Percentiles rank a stretch among this genome's conserved stretches.
Evolutionary conservation across 2,797 vertebrate species (phyloP).

Genomic region (Hapalemur alaotrensis): DNA sequence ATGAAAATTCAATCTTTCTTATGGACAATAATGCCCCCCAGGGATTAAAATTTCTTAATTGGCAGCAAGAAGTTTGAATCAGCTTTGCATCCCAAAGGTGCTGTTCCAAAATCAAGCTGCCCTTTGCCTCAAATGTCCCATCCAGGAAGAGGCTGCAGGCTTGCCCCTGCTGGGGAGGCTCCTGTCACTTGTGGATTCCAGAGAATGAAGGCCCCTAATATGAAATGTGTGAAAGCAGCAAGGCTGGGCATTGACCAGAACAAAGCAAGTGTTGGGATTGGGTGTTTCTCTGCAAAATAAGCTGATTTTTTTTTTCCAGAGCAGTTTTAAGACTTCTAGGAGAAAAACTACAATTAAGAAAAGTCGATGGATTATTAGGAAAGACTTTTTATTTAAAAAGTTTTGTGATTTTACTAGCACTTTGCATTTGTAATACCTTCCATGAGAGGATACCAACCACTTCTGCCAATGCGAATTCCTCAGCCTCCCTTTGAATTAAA

Average conservation of each 20-base stretch:
- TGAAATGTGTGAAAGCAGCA: not conserved
- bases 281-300: not conserved
- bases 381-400: not conserved
- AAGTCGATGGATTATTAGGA: not conserved
- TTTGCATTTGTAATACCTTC: not conserved
- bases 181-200: not conserved
- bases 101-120: not conserved
- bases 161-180: not conserved
- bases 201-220: not conserved
- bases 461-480: not conserved
- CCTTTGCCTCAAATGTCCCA: not conserved
- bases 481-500: not conserved
- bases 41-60: constrained; percentile 30
- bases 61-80: not conserved
- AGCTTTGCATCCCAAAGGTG: not conserved
- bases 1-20: constrained; percentile 39
- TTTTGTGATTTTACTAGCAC: constrained; percentile 36
- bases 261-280: not conserved
- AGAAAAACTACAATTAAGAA: constrained; percentile 34
- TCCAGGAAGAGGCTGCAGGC: no score
- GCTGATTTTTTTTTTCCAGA: not conserved
- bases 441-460: not conserved
- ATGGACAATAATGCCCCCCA: not conserved
- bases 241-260: not conserved
- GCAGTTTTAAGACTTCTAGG: not conserved